These are phyloP conservation scores for Dasyornis broadbenti DNA, from an alignment of 2,113 vertebrate genomes.

Conservation along the genomic window DNA sequence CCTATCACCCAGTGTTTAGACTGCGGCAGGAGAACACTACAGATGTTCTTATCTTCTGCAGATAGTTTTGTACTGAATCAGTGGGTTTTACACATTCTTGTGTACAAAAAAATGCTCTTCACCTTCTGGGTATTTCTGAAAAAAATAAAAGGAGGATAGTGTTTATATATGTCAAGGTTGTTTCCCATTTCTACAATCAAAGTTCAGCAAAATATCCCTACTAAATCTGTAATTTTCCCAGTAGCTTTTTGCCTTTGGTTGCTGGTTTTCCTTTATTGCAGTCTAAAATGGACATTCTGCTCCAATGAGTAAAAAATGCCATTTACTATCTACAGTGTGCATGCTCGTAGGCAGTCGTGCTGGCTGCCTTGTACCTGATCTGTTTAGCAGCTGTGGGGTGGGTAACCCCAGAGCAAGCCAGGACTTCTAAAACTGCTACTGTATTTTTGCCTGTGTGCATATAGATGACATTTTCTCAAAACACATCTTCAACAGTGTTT, in stretches of 20 bases:
- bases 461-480: constrained; percentile 1
- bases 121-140: neutral
- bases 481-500: neutral
- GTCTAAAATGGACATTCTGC: neutral
- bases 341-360: neutral
- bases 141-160: neutral
- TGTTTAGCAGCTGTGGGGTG: neutral
- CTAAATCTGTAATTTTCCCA: neutral
- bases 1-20: neutral
- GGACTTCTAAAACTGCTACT: neutral
- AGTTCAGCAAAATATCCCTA: neutral
- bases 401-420: neutral
- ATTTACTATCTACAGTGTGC: neutral
- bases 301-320: neutral
- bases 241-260: neutral
- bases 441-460: neutral
- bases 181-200: neutral
- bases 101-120: neutral
- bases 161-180: neutral
- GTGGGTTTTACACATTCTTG: constrained; percentile 4
- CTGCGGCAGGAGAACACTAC: neutral
- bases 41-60: constrained; percentile 33
- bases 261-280: neutral
- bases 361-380: neutral
- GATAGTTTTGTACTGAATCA: constrained; percentile 18